These are phyloP conservation scores for Phalanger gymnotis DNA, from an alignment of 2,797 vertebrate species.

Conservation along the genomic window DNA sequence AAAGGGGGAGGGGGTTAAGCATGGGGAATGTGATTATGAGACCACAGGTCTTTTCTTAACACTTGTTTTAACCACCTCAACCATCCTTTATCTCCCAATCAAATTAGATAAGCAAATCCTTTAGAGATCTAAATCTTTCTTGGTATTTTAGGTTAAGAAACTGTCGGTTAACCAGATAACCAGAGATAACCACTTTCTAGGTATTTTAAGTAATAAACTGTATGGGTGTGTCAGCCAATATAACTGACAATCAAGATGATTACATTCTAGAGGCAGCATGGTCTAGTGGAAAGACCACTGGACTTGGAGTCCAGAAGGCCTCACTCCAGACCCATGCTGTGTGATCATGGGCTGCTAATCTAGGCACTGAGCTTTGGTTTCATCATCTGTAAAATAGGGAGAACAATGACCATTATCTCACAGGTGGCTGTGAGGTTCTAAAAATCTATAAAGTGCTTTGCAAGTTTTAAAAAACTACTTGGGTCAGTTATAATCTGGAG, in stretches of 20 bases:
- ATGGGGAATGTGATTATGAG: neutral
- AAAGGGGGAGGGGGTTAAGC: neutral
- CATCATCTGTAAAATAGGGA: neutral
- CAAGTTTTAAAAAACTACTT: too few species aligned
- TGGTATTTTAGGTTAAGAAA: neutral
- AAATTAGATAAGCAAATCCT: neutral
- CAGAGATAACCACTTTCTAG: neutral
- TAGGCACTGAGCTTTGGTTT: neutral
- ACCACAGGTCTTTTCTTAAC: neutral
- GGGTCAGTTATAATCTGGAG: neutral
- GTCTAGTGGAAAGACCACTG: neutral
- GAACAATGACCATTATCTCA: neutral
- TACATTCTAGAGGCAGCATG: neutral
- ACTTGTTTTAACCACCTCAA: neutral
- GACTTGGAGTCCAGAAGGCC: neutral
- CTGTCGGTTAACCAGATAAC: neutral
- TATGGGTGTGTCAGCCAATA: neutral
- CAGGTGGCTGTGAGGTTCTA: neutral
- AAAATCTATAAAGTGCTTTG: neutral
- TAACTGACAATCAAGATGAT: neutral
- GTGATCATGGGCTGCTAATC: neutral
- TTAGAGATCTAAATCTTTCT: neutral
- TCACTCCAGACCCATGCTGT: neutral
- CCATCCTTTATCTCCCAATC: neutral
- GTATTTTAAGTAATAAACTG: neutral